Evolutionary conservation across 2,888 invertebrate genomes (phyloP), one percentile per base, ranked within the genome.

Genomic region (Agrochola litura): DNA sequence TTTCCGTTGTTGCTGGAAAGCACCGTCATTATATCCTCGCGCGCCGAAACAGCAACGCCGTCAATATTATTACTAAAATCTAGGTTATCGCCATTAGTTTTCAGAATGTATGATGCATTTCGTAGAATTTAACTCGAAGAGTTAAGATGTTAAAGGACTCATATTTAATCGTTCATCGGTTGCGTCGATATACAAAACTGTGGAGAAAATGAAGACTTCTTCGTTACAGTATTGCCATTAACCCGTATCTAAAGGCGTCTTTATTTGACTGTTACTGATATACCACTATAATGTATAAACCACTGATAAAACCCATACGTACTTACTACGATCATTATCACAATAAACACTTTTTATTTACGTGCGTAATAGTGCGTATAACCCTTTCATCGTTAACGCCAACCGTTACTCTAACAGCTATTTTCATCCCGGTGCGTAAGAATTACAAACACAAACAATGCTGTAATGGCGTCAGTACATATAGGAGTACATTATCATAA

Each of bases 1-100:
- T 86, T 54, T 80, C 93, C 92, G 90, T 89, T 91, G 90, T 95
- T 93, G 93, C 90, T 72, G 71, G 94, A 94, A 95, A 92, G 87
- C 91, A 79, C 85, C 85, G 90, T 92, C 91, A 92, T 83, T 89
- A 74, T 74, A 65, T 75, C 22, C 58, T 56, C 78, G 10, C 37
- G 58, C 60, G 12, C 37, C 37, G 60, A 85, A 85, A 85, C 61
- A 68, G 79, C 86, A 71, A 60, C 58, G 52, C 49, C 30, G 82
- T 73, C 83, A 85, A 82, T 82, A 74, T 77, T 83, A 74, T 81
- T 63, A 73, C 37, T 67, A 65, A 78, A 77, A 87, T 86, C 76
- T 87, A 74, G 81, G 86, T 79, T 82, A 88, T 74, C 58, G 74
- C 22, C 66, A 25, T 70, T 73, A 64, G 58, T 74, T 76, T 77